Conservation (phyloP, 2,113 vertebrate genomes). For the Leptosomus discolor region DNA sequence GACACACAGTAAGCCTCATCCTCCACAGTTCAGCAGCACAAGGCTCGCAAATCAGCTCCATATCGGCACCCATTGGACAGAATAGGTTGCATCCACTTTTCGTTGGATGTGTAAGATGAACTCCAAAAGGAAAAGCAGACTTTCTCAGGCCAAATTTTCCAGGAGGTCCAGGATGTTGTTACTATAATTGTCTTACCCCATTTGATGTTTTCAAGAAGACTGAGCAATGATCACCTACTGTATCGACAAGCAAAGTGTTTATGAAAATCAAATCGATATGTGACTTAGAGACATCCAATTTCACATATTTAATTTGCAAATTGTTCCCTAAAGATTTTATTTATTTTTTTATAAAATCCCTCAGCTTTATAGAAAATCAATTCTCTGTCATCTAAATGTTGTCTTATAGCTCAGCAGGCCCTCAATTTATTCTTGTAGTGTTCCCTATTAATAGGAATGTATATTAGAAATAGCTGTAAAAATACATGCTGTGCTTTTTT, state of each 20-base stretch:
- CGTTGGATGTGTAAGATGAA: neutral
- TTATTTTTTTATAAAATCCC: slow-evolving; percentile 50
- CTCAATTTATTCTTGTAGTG: slow-evolving; percentile 44
- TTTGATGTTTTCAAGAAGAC: slow-evolving; percentile 41
- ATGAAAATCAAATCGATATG: slow-evolving; percentile 54
- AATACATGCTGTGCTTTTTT: neutral
- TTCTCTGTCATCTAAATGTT: slow-evolving; percentile 61
- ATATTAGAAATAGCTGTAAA: slow-evolving; percentile 23
- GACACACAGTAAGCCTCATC: neutral
- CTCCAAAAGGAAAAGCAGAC: neutral
- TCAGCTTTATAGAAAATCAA: slow-evolving; percentile 65
- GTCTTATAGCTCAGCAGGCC: slow-evolving; percentile 34
- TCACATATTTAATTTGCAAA: slow-evolving; percentile 59
- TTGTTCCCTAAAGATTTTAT: slow-evolving; percentile 43
- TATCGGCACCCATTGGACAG: rapidly evolving
- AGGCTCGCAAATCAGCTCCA: neutral
- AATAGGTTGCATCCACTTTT: neutral
- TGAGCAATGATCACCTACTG: slow-evolving; percentile 17
- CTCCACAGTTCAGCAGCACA: neutral
- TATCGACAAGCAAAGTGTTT: slow-evolving; percentile 54
- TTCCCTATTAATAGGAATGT: slow-evolving; percentile 26
- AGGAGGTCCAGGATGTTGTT: neutral
- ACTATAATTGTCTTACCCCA: neutral
- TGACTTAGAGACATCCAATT: slow-evolving; percentile 31
- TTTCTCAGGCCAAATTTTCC: neutral